Percentiles rank a stretch among this genome's conserved stretches.
Conservation (phyloP, 2,888 invertebrate species). For the Tuberolachnus salignus region DNA sequence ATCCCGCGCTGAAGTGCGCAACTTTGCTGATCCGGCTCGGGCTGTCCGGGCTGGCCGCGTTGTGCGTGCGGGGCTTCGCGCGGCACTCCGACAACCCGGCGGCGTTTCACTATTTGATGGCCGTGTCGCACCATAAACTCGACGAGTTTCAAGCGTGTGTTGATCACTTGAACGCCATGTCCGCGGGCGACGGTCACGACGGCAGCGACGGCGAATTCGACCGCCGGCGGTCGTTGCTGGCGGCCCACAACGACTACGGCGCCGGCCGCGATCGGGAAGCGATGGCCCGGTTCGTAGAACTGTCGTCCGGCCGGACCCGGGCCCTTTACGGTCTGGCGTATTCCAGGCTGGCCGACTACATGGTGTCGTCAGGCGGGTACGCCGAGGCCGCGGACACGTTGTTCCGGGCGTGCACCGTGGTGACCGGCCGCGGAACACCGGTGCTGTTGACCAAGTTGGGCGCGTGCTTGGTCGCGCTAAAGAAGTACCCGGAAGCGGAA, state of each 20-base stretch:
- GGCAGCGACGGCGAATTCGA: not conserved
- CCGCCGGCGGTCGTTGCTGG: not conserved
- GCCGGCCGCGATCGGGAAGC: not conserved
- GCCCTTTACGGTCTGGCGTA: not conserved
- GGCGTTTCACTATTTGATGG: constrained; percentile 29
- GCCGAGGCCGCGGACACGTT: constrained; percentile 2
- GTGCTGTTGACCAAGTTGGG: not conserved
- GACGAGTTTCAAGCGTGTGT: not conserved
- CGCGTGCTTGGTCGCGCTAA: not conserved
- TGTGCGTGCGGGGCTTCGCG: not conserved
- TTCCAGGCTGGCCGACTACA: not conserved
- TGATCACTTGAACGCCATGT: not conserved
- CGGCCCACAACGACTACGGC: not conserved
- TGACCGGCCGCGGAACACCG: not conserved
- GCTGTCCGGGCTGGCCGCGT: not conserved
- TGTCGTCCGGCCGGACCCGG: not conserved
- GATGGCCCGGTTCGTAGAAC: not conserved
- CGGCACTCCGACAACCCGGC: not conserved
- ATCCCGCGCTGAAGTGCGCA: not conserved
- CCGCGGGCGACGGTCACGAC: not conserved
- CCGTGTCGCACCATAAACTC: not conserved
- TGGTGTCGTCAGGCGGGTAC: not conserved
- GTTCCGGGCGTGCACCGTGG: not conserved
- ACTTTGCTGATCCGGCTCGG: not conserved
- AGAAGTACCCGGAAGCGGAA: constrained; percentile 3